Percentiles rank a stretch among this genome's conserved stretches.
These are phyloP conservation scores for Beris chalybata DNA, from an alignment of 2,888 invertebrate species.

Conservation along the genomic window DNA sequence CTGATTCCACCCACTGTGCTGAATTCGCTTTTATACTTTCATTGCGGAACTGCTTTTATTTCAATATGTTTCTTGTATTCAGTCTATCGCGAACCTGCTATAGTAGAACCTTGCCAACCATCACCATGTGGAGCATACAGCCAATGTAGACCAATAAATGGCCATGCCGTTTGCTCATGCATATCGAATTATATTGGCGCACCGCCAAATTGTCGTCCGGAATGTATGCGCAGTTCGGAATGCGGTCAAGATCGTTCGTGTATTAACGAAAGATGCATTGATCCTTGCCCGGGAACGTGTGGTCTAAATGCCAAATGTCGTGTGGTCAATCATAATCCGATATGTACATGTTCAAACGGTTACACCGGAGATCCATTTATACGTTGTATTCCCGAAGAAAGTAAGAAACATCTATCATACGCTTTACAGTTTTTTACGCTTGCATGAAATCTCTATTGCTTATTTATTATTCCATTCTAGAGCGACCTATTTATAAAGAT, in stretches of 20 bases:
- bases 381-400: conserved; percentile 68
- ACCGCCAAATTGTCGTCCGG: conserved; percentile 77
- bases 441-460: not conserved
- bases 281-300: conserved; percentile 83
- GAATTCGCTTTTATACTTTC: no score
- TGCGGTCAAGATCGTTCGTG: conserved; percentile 81
- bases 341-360: conserved; percentile 77
- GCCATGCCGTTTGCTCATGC: conserved; percentile 80
- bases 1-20: no score
- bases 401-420: conserved; percentile 58
- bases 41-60: no score
- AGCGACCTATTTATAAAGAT: conserved; percentile 46
- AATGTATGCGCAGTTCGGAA: conserved; percentile 81
- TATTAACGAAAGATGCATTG: conserved; percentile 74
- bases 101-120: conserved; percentile 63
- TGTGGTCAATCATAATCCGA: conserved; percentile 82
- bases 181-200: conserved; percentile 76
- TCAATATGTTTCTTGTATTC: not conserved
- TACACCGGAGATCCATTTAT: conserved; percentile 81
- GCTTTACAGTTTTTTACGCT: not conserved
- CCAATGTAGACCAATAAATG: conserved; percentile 70
- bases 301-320: conserved; percentile 79
- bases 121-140: conserved; percentile 82
- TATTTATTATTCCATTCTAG: conserved; percentile 33
- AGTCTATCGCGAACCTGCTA: conserved; percentile 46